Evolutionary conservation across 2,797 vertebrate genomes (phyloP).

Genomic region (Eurystomus glaucurus): DNA sequence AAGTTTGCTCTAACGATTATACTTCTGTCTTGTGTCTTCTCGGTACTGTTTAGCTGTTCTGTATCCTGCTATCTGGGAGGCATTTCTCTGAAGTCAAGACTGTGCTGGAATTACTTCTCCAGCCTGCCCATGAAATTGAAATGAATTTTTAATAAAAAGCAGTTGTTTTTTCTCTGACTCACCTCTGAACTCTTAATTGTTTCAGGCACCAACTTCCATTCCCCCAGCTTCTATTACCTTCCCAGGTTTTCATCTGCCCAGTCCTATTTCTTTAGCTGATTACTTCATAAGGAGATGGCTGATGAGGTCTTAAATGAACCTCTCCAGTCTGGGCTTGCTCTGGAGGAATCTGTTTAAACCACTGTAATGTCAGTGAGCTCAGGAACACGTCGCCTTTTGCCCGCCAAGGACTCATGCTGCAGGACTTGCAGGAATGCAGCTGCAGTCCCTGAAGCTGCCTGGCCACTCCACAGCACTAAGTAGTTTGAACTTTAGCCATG

Average conservation of each 20-base stretch:
- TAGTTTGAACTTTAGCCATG: background rate
- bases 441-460: background rate
- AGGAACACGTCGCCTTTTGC: background rate
- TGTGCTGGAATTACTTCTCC: slow-evolving; percentile 53
- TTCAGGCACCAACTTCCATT: slow-evolving; percentile 65
- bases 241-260: slow-evolving; percentile 55
- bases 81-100: slow-evolving; percentile 53
- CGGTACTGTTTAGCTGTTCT: background rate
- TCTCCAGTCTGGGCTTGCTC: slow-evolving; percentile 53
- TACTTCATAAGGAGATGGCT: slow-evolving; percentile 49
- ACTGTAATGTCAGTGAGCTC: background rate
- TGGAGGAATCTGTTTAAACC: slow-evolving; percentile 14
- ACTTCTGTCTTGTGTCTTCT: background rate
- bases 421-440: background rate
- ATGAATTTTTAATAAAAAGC: slow-evolving; percentile 76
- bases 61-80: slow-evolving; percentile 24
- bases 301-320: slow-evolving; percentile 31
- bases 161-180: slow-evolving; percentile 68
- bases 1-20: background rate
- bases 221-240: slow-evolving; percentile 60
- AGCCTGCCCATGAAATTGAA: slow-evolving; percentile 66
- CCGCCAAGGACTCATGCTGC: background rate
- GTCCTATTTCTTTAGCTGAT: slow-evolving; percentile 32
- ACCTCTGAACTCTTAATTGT: slow-evolving; percentile 76
- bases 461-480: background rate